A percentile compares a stretch with the other conserved stretches of the same genome.
Evolutionary conservation across 2,888 invertebrate genomes (phyloP).

Genomic region (Itoplectis maculator): DNA sequence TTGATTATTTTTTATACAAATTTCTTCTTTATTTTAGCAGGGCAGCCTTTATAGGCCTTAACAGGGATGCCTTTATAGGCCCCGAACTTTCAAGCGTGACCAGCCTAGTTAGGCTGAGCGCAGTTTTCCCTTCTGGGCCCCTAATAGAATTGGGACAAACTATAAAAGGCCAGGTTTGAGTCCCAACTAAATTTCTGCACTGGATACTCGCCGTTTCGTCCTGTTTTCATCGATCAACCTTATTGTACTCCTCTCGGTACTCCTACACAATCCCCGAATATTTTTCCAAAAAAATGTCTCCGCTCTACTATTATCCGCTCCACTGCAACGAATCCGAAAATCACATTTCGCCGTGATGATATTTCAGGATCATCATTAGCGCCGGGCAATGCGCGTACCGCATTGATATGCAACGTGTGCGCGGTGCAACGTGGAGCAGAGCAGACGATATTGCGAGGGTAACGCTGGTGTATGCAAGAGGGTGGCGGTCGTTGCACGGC

Average conservation of each 20-base stretch:
- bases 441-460: too few species aligned
- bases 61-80: too few species aligned
- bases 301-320: too few species aligned
- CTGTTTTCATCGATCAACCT: too few species aligned
- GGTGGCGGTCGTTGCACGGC: constrained; percentile 18
- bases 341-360: not conserved
- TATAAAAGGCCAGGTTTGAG: too few species aligned
- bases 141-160: constrained; percentile 8
- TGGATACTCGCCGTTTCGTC: too few species aligned
- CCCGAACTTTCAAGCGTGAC: not conserved
- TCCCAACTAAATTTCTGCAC: too few species aligned
- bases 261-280: not conserved
- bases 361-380: constrained; percentile 7
- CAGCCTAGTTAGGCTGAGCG: not conserved
- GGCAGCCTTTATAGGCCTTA: too few species aligned
- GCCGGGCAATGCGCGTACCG: not conserved
- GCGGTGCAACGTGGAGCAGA: constrained; percentile 18
- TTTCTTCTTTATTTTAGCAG: too few species aligned
- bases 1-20: too few species aligned
- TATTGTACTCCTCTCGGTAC: too few species aligned
- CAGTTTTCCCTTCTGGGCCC: not conserved
- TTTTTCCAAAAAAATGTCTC: not conserved
- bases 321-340: not conserved
- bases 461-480: not conserved
- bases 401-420: constrained; percentile 35